Conservation (phyloP, 2,113 vertebrate species). For the Pterocles orientalis region DNA sequence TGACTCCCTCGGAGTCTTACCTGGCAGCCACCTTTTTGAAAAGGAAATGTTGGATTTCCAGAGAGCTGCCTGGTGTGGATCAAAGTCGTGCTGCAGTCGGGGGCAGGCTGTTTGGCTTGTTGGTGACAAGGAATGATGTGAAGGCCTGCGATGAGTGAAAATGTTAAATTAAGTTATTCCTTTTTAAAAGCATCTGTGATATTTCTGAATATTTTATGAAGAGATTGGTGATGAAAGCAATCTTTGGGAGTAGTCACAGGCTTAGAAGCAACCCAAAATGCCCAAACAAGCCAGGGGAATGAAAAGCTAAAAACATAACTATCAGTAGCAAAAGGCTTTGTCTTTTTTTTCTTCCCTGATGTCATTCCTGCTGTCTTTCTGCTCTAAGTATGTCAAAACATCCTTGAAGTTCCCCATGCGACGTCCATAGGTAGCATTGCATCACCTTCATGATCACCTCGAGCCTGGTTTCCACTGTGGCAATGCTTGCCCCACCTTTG, state of each 20-base stretch:
- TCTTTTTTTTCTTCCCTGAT: background rate
- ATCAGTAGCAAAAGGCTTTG: background rate
- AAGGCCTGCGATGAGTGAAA: background rate
- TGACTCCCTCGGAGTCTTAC: background rate
- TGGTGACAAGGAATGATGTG: background rate
- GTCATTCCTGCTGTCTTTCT: background rate
- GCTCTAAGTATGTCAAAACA: background rate
- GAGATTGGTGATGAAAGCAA: background rate
- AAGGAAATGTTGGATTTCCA: background rate
- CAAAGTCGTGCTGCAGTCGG: rapidly evolving
- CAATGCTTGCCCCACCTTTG: background rate
- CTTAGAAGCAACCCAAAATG: background rate
- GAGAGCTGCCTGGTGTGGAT: rapidly evolving
- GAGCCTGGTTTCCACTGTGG: rapidly evolving
- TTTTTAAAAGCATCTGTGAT: background rate
- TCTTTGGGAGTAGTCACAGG: background rate
- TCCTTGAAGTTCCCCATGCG: background rate
- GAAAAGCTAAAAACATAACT: background rate
- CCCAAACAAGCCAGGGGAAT: background rate
- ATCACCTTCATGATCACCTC: background rate
- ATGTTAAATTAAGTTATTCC: background rate
- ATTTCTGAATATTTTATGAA: background rate
- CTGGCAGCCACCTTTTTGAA: background rate
- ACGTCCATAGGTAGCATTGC: rapidly evolving
- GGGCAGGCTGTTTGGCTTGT: background rate